A percentile compares a stretch with the other conserved stretches of the same genome.
phyloP scores from a whole-genome alignment of 2,888 invertebrate genomes.

The Pyrocoelia pectoralis region DNA sequence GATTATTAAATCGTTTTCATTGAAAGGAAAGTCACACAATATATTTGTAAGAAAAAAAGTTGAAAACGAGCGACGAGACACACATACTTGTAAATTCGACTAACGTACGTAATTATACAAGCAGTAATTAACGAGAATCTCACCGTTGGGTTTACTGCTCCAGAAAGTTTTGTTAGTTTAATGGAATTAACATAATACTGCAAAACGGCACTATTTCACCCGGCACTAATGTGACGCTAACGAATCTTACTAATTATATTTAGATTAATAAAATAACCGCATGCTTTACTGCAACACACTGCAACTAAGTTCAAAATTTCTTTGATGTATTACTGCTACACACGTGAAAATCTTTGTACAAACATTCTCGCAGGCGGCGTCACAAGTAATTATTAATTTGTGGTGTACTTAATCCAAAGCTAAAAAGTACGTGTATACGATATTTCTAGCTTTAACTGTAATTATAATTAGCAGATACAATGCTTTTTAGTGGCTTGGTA shows the following conservation, averaged over 20 bases:
- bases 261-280: slow-evolving; percentile 18
- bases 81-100: slow-evolving; percentile 19
- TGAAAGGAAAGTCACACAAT: background rate
- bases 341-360: background rate
- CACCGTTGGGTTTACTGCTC: slow-evolving; percentile 31
- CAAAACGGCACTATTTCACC: slow-evolving; percentile 25
- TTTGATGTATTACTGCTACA: background rate
- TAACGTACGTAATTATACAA: slow-evolving; percentile 28
- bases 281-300: background rate
- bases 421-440: too few relatives aligned
- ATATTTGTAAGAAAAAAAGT: too few relatives aligned
- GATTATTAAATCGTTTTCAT: background rate
- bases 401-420: too few relatives aligned
- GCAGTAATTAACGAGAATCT: slow-evolving; percentile 31
- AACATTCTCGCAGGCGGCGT: background rate
- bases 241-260: slow-evolving; percentile 18
- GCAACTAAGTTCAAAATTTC: background rate
- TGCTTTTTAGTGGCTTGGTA: too few relatives aligned
- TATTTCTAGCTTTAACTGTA: too few relatives aligned
- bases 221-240: slow-evolving; percentile 26
- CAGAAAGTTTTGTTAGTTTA: slow-evolving; percentile 34
- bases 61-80: too few relatives aligned
- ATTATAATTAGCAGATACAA: too few relatives aligned
- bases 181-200: slow-evolving; percentile 38
- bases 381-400: too few relatives aligned